A percentile compares a stretch with the other conserved stretches of the same genome.
Evolutionary conservation across 2,888 invertebrate genomes (phyloP).

Genomic region (Iselma pallidipennis): DNA sequence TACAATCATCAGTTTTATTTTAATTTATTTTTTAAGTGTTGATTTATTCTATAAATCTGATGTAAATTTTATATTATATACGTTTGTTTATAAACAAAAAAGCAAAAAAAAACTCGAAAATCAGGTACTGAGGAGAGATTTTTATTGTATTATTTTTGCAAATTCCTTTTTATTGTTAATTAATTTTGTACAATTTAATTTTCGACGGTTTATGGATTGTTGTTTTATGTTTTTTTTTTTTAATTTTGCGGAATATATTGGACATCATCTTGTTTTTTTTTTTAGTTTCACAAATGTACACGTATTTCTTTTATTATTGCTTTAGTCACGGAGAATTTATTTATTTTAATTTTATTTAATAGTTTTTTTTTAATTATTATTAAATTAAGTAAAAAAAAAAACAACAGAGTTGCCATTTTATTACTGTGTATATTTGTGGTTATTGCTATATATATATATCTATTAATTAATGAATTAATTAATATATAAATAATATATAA

Average conservation of each 20-base stretch:
- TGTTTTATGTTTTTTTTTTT: conserved; percentile 14
- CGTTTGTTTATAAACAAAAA: conserved; percentile 34
- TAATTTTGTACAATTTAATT: conserved; percentile 20
- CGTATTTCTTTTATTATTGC: conserved; percentile 12
- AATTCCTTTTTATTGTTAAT: conserved; percentile 17
- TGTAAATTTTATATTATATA: conserved; percentile 41
- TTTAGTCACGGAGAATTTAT: conserved; percentile 1
- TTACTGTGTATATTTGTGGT: conserved; percentile 8
- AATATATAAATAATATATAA: conserved; percentile 34
- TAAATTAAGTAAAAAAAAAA: not conserved
- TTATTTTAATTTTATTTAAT: conserved; percentile 31
- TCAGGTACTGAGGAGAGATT: conserved; percentile 9
- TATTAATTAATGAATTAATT: conserved; percentile 44
- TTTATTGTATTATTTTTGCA: conserved; percentile 32
- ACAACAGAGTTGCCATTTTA: conserved; percentile 23
- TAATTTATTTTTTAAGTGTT: conserved; percentile 29
- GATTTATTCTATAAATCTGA: conserved; percentile 30
- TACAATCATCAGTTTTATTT: conserved; percentile 7
- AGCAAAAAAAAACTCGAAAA: conserved; percentile 29
- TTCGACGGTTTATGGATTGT: conserved; percentile 20
- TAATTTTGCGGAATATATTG: not conserved
- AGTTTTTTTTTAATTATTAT: conserved; percentile 35
- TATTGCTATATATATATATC: conserved; percentile 40
- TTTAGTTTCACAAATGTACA: conserved; percentile 23
- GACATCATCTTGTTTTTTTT: not conserved